phyloP scores from a whole-genome alignment of 2,113 vertebrate genomes.

The Heterotis niloticus region DNA sequence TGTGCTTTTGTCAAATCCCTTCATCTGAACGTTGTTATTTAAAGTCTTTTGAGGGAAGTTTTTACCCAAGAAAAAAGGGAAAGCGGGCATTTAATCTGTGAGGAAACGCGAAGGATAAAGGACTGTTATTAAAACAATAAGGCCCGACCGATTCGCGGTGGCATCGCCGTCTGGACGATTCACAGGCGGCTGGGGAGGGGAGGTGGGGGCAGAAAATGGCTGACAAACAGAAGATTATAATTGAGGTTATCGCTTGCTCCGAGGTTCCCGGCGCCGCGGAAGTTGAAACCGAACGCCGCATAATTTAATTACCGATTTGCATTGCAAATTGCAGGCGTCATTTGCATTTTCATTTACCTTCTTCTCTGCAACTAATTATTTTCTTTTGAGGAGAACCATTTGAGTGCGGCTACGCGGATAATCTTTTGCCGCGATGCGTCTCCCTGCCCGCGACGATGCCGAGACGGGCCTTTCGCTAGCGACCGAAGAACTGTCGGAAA shows the following conservation, averaged over 20 bases:
- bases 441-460: constrained; percentile 8
- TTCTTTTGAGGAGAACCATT: constrained; percentile 46
- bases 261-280: constrained; percentile 39
- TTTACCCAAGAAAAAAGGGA: too few species aligned
- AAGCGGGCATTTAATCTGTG: neutral
- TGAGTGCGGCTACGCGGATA: constrained; percentile 39
- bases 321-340: constrained; percentile 60
- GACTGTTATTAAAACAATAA: constrained; percentile 37
- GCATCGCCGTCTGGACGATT: constrained; percentile 21
- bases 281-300: constrained; percentile 50
- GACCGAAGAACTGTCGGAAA: neutral
- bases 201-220: neutral
- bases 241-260: constrained; percentile 55
- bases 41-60: too few species aligned
- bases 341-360: constrained; percentile 62
- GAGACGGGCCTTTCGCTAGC: neutral
- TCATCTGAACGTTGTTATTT: too few species aligned
- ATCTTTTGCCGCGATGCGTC: constrained; percentile 31
- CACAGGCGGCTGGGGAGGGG: neutral
- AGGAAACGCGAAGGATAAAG: constrained; percentile 26
- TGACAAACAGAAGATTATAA: constrained; percentile 45
- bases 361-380: constrained; percentile 57
- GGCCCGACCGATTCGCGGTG: constrained; percentile 21
- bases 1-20: too few species aligned
- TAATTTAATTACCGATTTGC: constrained; percentile 64